These are phyloP conservation scores for Malurus cyaneus DNA, from an alignment of 2,113 vertebrate species.

Conservation along the genomic window DNA sequence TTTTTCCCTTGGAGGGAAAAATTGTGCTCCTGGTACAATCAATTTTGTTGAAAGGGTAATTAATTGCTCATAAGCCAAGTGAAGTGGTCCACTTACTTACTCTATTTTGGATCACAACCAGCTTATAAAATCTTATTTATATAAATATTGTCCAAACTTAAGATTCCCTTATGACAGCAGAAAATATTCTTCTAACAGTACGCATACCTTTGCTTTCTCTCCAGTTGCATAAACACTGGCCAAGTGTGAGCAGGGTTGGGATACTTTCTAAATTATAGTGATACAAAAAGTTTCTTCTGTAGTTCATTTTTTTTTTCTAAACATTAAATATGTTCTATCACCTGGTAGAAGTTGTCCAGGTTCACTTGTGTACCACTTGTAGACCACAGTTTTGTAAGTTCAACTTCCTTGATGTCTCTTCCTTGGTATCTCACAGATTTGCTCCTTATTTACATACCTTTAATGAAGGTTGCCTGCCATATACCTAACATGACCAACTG, in stretches of 20 bases:
- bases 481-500: not conserved
- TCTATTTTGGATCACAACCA: slow-evolving; percentile 28
- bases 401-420: not conserved
- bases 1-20: not conserved
- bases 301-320: not conserved
- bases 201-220: not conserved
- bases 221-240: not conserved
- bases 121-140: slow-evolving; percentile 7
- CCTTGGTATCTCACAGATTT: not conserved
- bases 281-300: not conserved
- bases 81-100: slow-evolving; percentile 14
- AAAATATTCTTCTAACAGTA: not conserved
- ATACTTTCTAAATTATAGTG: not conserved
- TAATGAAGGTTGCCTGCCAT: not conserved
- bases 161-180: not conserved
- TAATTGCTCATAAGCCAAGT: not conserved
- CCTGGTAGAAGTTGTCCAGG: rapidly evolving
- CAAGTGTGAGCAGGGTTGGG: not conserved
- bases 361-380: not conserved
- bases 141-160: slow-evolving; percentile 1
- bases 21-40: not conserved
- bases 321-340: not conserved
- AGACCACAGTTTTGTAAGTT: not conserved
- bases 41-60: slow-evolving; percentile 33
- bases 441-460: not conserved